A percentile compares a stretch with the other conserved stretches of the same genome.
Evolutionary conservation across 2,888 invertebrate genomes (phyloP).

Genomic region (Thecophora atra): DNA sequence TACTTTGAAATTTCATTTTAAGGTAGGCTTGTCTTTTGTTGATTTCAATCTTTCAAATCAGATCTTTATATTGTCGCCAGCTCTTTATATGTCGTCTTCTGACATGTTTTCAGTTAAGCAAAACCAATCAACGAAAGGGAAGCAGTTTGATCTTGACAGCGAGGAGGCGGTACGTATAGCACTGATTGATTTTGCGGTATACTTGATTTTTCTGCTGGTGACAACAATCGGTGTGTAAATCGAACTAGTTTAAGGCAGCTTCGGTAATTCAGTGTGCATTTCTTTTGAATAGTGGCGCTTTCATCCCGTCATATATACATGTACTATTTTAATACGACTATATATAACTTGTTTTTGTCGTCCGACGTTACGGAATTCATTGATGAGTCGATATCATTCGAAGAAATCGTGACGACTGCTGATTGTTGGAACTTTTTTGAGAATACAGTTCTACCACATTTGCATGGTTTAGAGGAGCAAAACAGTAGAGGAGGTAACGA

Average conservation of each 20-base stretch:
- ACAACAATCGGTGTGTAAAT: constrained; percentile 45
- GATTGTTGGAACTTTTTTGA: constrained; percentile 49
- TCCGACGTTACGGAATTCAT: constrained; percentile 38
- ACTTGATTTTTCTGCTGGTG: constrained; percentile 43
- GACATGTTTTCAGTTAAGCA: not conserved
- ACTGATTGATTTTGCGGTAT: constrained; percentile 45
- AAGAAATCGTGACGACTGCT: constrained; percentile 43
- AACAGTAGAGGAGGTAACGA: too few species aligned
- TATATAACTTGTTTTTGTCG: constrained; percentile 44
- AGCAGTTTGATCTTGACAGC: constrained; percentile 24
- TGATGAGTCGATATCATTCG: constrained; percentile 40
- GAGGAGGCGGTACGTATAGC: constrained; percentile 38
- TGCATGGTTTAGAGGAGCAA: constrained; percentile 41
- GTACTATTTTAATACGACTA: constrained; percentile 49
- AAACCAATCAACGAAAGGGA: not conserved
- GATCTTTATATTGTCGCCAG: too few species aligned
- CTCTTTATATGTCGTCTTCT: not conserved
- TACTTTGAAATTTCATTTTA: too few species aligned
- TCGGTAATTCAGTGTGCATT: not conserved
- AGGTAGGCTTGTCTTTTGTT: too few species aligned
- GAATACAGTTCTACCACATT: constrained; percentile 42
- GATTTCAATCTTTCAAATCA: too few species aligned
- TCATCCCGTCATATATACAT: constrained; percentile 47
- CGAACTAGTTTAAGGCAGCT: too few species aligned
- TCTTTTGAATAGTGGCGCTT: constrained; percentile 42